Conservation (phyloP, 2,797 vertebrate species). For the Loriculus beryllinus region DNA sequence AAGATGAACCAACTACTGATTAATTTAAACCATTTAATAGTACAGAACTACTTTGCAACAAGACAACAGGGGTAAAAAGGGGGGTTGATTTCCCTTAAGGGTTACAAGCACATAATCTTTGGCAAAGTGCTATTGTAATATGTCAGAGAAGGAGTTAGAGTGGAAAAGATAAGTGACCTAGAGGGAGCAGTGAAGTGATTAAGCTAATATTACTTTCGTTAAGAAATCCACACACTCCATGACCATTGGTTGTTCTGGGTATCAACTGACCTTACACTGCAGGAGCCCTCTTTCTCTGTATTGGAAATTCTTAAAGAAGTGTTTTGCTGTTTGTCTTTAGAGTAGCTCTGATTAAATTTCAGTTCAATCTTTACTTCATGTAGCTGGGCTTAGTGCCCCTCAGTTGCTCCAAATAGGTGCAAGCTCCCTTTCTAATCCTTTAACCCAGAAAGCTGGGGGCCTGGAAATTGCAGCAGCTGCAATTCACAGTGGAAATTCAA, state of each 20-base stretch:
- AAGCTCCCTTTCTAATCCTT: slow-evolving; percentile 44
- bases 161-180: not conserved
- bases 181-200: not conserved
- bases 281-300: not conserved
- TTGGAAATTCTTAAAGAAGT: not conserved
- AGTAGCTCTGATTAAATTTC: slow-evolving; percentile 10
- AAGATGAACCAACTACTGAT: not conserved
- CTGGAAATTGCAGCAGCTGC: slow-evolving; percentile 37
- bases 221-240: not conserved
- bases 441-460: slow-evolving; percentile 45
- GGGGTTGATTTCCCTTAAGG: not conserved
- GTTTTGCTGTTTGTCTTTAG: not conserved
- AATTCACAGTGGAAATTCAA: slow-evolving; percentile 33
- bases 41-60: not conserved
- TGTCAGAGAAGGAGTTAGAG: not conserved
- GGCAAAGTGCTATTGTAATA: not conserved
- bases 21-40: not conserved
- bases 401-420: slow-evolving; percentile 39
- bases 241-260: not conserved
- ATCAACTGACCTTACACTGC: not conserved
- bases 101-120: not conserved
- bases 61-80: not conserved
- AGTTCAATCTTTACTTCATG: slow-evolving; percentile 7
- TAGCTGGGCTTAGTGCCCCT: slow-evolving; percentile 4
- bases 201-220: not conserved